Evolutionary conservation across 2,888 invertebrate genomes (phyloP), one percentile per base, ranked within the genome.

Genomic region (Xanthorhoe designata): DNA sequence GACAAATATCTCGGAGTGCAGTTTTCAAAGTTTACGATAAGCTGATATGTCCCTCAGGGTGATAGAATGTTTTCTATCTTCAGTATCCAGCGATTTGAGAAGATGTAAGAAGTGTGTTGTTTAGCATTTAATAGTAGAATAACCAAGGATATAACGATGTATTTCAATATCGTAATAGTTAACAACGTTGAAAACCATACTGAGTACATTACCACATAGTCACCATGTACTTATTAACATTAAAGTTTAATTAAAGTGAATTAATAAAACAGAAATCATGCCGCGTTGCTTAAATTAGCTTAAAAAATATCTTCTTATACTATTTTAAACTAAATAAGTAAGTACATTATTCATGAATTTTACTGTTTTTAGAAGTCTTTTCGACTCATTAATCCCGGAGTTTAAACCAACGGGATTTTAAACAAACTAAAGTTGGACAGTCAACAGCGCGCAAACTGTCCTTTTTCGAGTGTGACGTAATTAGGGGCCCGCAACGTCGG

Each of bases 1-100:
- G 89, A 88, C 86, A 88, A 89, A 88, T 86, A 84, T 83, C 85
- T 84, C 69, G 75, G 77, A 84, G 81, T 87, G 87, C 87, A 88
- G 84, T 86, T 85, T 77, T 78, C 80, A 77, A 45, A 72, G 70
- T 69, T 71, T 68, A 68, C 79, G 87, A 89, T 89, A 89, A 89
- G 87, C 88, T 82, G 83, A 85, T 84, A 86, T 75, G 79, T 82
- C 80, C 77, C 78, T 75, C 75, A 78, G 70, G 77, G 76, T 76
- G 78, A 79, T 78, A 77, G 78, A 79, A 78, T 78, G 79, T 79
- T 84, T 82, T 78, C 80, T 82, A 81, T 82, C 73, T 80, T 81
- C 73, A 76, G 73, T 70, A 64, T 65, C 68, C 74, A 69, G 79
- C 84, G 84, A 84, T 86, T 85, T 85, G 83, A 82, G 76, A 77